Percentiles rank a stretch among this genome's conserved stretches.
phyloP scores from a whole-genome alignment of 2,113 vertebrate genomes.

The Eclectus roratus region DNA sequence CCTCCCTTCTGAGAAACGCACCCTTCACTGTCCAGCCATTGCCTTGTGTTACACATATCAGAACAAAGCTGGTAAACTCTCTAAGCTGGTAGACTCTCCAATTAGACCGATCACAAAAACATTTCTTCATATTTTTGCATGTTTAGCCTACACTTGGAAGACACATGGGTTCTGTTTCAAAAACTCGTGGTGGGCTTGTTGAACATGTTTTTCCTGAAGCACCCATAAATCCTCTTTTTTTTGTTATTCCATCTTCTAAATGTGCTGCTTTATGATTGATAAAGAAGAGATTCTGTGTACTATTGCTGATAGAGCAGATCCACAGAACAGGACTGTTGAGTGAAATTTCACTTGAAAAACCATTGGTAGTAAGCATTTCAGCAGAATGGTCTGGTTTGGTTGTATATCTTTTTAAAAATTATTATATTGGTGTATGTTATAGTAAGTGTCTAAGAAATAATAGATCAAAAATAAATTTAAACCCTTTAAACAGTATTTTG shows the following conservation, averaged over 20 bases:
- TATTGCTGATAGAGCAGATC: not conserved
- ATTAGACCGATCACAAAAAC: not conserved
- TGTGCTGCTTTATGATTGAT: not conserved
- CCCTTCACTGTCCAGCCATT: not conserved
- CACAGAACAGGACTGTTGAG: not conserved
- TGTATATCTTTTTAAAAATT: not conserved
- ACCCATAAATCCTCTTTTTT: not conserved
- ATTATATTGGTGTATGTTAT: not conserved
- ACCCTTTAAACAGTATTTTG: not conserved
- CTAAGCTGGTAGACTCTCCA: not conserved
- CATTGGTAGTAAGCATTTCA: not conserved
- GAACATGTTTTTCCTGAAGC: not conserved
- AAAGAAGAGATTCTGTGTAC: not conserved
- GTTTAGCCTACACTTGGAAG: not conserved
- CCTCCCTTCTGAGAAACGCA: not conserved
- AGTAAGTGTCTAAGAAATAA: not conserved
- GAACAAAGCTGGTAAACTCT: not conserved
- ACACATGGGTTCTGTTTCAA: not conserved
- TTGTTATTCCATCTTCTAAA: not conserved
- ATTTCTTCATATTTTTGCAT: not conserved
- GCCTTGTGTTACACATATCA: rapidly evolving
- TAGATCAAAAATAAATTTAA: not conserved
- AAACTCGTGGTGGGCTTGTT: not conserved
- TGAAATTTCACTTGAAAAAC: not conserved
- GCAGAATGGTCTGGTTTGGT: not conserved